Conservation (phyloP, 2,888 invertebrate species). For the Ectemnius cavifrons region DNA sequence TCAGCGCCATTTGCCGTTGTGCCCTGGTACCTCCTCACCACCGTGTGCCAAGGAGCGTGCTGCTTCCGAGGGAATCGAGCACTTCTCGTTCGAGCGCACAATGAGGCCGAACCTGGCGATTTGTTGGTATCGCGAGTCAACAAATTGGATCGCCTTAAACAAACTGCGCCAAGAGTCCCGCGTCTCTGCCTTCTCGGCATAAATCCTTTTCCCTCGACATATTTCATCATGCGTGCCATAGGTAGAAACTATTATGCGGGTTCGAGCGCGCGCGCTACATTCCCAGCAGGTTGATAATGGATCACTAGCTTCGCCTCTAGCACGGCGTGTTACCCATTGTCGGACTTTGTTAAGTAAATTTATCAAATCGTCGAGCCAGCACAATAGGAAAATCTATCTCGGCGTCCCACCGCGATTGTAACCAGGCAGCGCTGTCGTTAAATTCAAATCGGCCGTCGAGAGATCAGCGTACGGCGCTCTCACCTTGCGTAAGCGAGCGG, state of each 20-base stretch:
- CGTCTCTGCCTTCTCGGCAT: conserved; percentile 16
- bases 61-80: conserved; percentile 54
- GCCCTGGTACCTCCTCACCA: conserved; percentile 23
- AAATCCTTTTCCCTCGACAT: conserved; percentile 36
- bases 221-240: conserved; percentile 50
- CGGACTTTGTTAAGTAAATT: conserved; percentile 38
- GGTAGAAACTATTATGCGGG: conserved; percentile 39
- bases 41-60: conserved; percentile 52
- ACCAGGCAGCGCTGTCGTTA: not conserved
- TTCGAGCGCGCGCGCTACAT: conserved; percentile 18
- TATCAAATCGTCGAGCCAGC: conserved; percentile 37
- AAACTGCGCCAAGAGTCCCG: conserved; percentile 41
- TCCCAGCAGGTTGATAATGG: conserved; percentile 50
- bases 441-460: not conserved
- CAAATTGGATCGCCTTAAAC: conserved; percentile 60
- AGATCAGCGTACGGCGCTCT: not conserved
- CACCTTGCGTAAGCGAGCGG: not conserved
- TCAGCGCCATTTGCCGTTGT: conserved; percentile 60
- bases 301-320: conserved; percentile 28
- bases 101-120: conserved; percentile 45
- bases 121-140: conserved; percentile 53
- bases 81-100: conserved; percentile 26
- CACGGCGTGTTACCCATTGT: conserved; percentile 44
- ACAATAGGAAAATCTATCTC: conserved; percentile 2
- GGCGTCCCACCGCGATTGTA: conserved; percentile 5